Percentiles rank a stretch among this genome's conserved stretches.
These are phyloP conservation scores for Drosophila leontia DNA, from an alignment of 1,140 invertebrate genomes.

Conservation along the genomic window DNA sequence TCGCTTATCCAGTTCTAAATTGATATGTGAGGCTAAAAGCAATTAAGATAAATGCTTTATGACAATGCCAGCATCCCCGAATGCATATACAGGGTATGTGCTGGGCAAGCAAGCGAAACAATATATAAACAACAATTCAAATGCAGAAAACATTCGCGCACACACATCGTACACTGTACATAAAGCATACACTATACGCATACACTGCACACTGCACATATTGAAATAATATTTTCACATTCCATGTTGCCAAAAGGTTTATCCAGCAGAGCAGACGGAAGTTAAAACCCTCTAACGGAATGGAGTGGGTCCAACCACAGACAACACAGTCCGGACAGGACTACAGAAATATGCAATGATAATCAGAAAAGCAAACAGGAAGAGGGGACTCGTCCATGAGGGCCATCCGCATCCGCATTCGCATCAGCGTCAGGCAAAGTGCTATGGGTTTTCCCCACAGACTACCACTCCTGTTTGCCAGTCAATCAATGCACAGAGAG, in stretches of 20 bases:
- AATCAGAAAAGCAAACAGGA: slow-evolving; percentile 66
- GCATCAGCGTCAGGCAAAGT: slow-evolving; percentile 7
- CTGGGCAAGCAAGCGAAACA: slow-evolving; percentile 23
- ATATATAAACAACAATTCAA: slow-evolving; percentile 52
- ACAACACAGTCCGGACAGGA: slow-evolving; percentile 20
- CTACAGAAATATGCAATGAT: slow-evolving; percentile 62
- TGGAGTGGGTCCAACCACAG: slow-evolving; percentile 10
- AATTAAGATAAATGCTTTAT: background rate
- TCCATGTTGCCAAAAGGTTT: slow-evolving; percentile 43
- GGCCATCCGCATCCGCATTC: slow-evolving; percentile 19
- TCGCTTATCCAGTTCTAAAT: too few species aligned
- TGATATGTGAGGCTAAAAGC: background rate
- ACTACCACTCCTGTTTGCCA: slow-evolving; percentile 30
- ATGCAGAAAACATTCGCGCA: slow-evolving; percentile 35
- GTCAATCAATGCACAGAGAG: slow-evolving; percentile 50
- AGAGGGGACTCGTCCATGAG: slow-evolving; percentile 30
- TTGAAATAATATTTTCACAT: slow-evolving; percentile 71
- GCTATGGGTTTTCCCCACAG: slow-evolving; percentile 15
- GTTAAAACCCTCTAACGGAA: slow-evolving; percentile 14
- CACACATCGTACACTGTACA: slow-evolving; percentile 8
- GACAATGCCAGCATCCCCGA: background rate
- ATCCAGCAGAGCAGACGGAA: slow-evolving; percentile 18
- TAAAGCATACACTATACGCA: background rate
- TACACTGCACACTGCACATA: slow-evolving; percentile 23
- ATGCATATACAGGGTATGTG: background rate